Conservation (phyloP, 2,888 invertebrate genomes). For the Epicampocera succincta region DNA sequence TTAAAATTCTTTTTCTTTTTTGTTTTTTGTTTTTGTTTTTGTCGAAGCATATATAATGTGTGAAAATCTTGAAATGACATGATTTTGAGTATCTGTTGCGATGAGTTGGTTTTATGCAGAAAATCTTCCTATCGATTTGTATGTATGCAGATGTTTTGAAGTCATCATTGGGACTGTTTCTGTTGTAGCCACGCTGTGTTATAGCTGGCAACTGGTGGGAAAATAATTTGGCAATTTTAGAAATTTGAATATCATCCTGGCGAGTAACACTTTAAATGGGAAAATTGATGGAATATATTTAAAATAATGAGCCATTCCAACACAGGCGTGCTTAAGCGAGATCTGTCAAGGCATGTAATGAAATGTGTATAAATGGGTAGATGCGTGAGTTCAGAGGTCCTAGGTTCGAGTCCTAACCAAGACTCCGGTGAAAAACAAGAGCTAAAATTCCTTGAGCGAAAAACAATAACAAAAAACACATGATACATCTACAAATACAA, state of each 20-base stretch:
- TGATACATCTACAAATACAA: too few relatives aligned
- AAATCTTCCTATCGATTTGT: neutral
- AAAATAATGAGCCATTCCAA: neutral
- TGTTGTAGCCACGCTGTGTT: neutral
- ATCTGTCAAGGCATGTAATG: too few relatives aligned
- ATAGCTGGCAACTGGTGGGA: conserved; percentile 54
- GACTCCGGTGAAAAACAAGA: too few relatives aligned
- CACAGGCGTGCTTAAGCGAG: neutral
- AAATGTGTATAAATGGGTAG: too few relatives aligned
- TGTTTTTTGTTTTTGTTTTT: neutral
- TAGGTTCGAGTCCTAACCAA: too few relatives aligned
- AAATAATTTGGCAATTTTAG: conserved; percentile 30
- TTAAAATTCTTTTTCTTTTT: conserved; percentile 24
- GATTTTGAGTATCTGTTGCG: conserved; percentile 16
- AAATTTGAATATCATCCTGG: neutral
- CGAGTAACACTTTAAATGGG: neutral
- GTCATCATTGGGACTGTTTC: conserved; percentile 22
- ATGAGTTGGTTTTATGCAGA: too few relatives aligned
- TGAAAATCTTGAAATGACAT: conserved; percentile 65
- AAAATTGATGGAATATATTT: conserved; percentile 1
- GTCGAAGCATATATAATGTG: conserved; percentile 64
- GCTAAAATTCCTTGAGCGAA: too few relatives aligned
- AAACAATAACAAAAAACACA: too few relatives aligned
- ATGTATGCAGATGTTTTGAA: conserved; percentile 6
- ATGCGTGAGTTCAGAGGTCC: too few relatives aligned